A percentile compares a stretch with the other conserved stretches of the same genome.
These are phyloP conservation scores for Pangasius macronema DNA, from an alignment of 2,797 vertebrate species.

Conservation along the genomic window DNA sequence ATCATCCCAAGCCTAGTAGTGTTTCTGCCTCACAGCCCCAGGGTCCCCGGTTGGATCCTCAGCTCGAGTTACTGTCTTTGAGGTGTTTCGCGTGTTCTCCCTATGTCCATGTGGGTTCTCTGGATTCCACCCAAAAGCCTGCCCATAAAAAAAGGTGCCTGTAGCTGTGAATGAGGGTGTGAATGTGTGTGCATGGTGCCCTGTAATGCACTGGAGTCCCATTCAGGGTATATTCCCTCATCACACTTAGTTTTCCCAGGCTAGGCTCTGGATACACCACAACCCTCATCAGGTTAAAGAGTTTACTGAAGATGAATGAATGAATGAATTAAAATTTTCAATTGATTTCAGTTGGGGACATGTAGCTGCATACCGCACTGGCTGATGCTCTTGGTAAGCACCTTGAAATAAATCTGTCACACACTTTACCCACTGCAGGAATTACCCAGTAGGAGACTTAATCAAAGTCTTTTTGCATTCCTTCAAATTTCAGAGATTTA, in stretches of 20 bases:
- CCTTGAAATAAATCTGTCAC: background rate
- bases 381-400: background rate
- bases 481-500: slow-evolving; percentile 31
- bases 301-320: background rate
- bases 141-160: background rate
- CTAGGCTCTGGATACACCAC: background rate
- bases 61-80: too few relatives aligned
- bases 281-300: background rate
- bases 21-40: too few relatives aligned
- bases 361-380: background rate
- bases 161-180: background rate
- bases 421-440: background rate
- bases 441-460: slow-evolving; percentile 25
- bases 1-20: too few relatives aligned
- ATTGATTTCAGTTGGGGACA: background rate
- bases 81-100: too few relatives aligned
- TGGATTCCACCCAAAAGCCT: background rate
- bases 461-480: slow-evolving; percentile 21
- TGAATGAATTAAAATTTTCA: background rate
- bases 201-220: background rate
- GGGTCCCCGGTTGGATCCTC: too few relatives aligned
- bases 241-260: background rate
- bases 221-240: background rate
- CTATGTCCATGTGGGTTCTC: background rate
- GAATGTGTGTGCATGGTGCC: background rate